A percentile compares a stretch with the other conserved stretches of the same genome.
These are phyloP conservation scores for Agapornis roseicollis DNA, from an alignment of 2,113 vertebrate species.

Conservation along the genomic window DNA sequence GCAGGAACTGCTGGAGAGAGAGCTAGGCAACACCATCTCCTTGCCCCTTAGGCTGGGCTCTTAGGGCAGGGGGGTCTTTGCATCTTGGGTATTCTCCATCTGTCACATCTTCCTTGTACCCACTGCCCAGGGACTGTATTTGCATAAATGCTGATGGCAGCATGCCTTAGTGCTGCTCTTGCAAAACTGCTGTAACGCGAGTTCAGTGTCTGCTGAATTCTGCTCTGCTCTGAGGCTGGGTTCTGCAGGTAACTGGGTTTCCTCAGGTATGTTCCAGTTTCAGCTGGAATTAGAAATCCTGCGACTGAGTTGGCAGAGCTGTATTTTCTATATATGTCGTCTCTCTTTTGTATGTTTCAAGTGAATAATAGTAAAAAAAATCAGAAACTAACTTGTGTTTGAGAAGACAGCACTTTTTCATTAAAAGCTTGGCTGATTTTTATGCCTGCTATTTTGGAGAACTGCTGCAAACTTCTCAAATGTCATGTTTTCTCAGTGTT, in stretches of 20 bases:
- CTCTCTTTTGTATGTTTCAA: background rate
- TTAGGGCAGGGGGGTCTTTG: background rate
- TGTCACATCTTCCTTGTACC: background rate
- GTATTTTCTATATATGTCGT: background rate
- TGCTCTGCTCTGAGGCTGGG: background rate
- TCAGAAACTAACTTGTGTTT: background rate
- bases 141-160: background rate
- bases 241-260: background rate
- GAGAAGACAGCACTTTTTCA: background rate
- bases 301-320: background rate
- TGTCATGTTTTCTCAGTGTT: background rate
- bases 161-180: background rate
- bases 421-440: background rate
- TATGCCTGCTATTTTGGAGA: background rate
- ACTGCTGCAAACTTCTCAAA: background rate
- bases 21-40: fast-evolving
- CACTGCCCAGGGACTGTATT: background rate
- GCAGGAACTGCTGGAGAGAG: background rate
- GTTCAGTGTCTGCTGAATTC: background rate
- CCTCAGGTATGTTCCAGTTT: background rate
- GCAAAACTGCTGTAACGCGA: background rate
- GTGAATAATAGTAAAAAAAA: background rate
- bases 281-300: background rate
- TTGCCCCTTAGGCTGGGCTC: fast-evolving
- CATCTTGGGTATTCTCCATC: fast-evolving